Conservation (phyloP, 2,797 vertebrate species). For the Melanotaenia trifasciata region DNA sequence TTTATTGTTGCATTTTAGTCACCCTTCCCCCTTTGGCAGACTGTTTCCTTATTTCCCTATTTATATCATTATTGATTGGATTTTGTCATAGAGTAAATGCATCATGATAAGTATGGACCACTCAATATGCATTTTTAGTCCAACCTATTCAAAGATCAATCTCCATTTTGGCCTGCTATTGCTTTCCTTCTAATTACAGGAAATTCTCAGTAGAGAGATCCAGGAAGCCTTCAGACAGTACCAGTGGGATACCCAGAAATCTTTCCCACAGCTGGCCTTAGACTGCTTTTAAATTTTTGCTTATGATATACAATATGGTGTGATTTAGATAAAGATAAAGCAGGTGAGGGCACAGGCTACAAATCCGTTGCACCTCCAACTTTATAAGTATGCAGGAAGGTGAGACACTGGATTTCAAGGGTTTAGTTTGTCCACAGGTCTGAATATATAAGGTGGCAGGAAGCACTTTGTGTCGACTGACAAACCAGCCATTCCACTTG, state of each 20-base stretch:
- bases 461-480: slow-evolving; percentile 26
- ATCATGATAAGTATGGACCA: slow-evolving; percentile 10
- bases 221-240: slow-evolving; percentile 4
- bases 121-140: slow-evolving; percentile 16
- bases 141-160: slow-evolving; percentile 18
- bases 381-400: slow-evolving; percentile 27
- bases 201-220: slow-evolving; percentile 3
- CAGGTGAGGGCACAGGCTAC: slow-evolving; percentile 7
- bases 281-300: not conserved
- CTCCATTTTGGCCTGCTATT: slow-evolving; percentile 12
- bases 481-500: not conserved
- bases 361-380: slow-evolving; percentile 19
- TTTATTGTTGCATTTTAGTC: not conserved
- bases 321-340: not conserved
- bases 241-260: slow-evolving; percentile 9
- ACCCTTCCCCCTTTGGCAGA: slow-evolving; percentile 8
- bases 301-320: not conserved
- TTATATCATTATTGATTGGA: slow-evolving; percentile 33
- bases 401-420: slow-evolving; percentile 43
- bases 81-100: slow-evolving; percentile 20
- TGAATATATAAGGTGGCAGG: slow-evolving; percentile 60
- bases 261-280: slow-evolving; percentile 17
- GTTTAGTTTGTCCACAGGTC: slow-evolving; percentile 30
- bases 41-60: slow-evolving; percentile 18
- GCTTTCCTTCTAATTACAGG: not conserved